Evolutionary conservation across 2,888 invertebrate genomes (phyloP), one percentile per base, ranked within the genome.

Genomic region (Aphodius granarius): DNA sequence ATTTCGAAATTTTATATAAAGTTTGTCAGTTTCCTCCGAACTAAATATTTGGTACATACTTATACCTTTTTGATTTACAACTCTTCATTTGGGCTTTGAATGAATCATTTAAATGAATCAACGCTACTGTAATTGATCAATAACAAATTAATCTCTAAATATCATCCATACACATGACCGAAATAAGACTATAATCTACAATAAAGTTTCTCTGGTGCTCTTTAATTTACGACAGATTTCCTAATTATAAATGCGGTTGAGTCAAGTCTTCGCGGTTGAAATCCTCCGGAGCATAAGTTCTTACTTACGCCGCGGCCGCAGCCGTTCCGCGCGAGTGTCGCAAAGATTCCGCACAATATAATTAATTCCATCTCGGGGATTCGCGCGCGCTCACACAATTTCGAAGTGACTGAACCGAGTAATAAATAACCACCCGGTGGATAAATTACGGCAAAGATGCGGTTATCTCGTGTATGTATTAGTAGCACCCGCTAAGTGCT

Each of bases 401-500:
- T 76, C 78, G 75, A 76, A 78, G 72, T 79, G 79, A 77, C 76
- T 80, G 79, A 81, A 81, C 77, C 78, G 71, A 77, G 78, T 80
- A 80, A 83, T 83, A 83, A 83, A 83, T 83, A 82, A 80, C 78
- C 79, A 79, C 80, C 82, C 79, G 9, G 81, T 78, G 81, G 81
- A 83, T 83, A 83, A 83, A 84, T 83, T 83, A 83, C 81, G 78
- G 74, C 79, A 79, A 79, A 81, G 83, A 81, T 82, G 82, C 78
- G 83, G 84, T 83, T 83, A 83, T 83, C 82, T 84, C 78, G 78
- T 43, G 43, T 81, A 82, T 83, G 83, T 80, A 82, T 82, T 81
- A 80, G 82, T 80, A 81, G 80, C 81, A 81, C 82, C 82, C 80
- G 79, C 80, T 81, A 82, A 83, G 80, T 83, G 82, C 77, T 82